phyloP scores from a whole-genome alignment of 2,797 vertebrate genomes.

The Poeciliopsis infans region DNA sequence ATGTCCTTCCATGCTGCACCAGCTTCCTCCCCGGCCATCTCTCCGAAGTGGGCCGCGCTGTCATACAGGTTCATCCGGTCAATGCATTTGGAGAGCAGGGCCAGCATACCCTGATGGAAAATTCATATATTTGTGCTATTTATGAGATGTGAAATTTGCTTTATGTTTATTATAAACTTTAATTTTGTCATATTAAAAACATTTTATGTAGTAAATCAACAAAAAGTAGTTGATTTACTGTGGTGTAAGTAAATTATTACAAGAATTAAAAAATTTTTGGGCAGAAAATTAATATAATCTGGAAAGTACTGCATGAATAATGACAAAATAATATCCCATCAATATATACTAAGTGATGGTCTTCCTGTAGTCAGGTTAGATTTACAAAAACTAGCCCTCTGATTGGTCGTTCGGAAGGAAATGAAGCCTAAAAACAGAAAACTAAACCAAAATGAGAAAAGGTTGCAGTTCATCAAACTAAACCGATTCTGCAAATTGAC shows the following conservation, averaged over 20 bases:
- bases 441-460: neutral
- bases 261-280: neutral
- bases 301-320: neutral
- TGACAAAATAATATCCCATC: neutral
- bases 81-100: constrained; percentile 93
- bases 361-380: neutral
- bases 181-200: neutral
- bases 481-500: neutral
- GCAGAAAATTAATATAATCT: neutral
- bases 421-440: neutral
- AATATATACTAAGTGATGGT: neutral
- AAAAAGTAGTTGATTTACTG: neutral
- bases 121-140: neutral
- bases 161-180: neutral
- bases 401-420: neutral
- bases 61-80: constrained; percentile 95
- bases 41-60: constrained; percentile 93
- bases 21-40: constrained; percentile 88
- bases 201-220: neutral
- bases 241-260: neutral
- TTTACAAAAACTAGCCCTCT: neutral
- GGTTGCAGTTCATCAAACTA: neutral
- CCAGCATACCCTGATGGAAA: constrained; percentile 90
- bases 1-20: constrained; percentile 94
- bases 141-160: neutral